Conservation (phyloP, 2,113 vertebrate genomes). For the Channa argus region DNA sequence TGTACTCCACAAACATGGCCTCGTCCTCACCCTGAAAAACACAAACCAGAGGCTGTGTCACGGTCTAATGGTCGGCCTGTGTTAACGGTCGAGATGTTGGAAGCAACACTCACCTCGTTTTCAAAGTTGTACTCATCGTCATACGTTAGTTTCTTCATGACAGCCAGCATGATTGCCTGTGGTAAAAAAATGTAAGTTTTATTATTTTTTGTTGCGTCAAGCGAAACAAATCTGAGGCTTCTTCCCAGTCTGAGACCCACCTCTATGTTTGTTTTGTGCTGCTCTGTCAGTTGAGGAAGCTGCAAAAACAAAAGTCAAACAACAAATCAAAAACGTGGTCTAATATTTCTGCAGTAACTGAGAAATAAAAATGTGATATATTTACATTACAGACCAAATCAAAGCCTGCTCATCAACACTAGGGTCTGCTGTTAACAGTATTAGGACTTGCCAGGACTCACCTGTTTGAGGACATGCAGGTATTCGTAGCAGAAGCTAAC, state of each 20-base stretch:
- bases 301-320: conserved; percentile 57
- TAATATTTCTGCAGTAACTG: not conserved
- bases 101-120: conserved; percentile 88
- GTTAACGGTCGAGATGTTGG: rapidly evolving
- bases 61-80: no score
- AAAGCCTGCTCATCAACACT: no score
- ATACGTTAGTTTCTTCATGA: conserved; percentile 98
- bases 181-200: not conserved
- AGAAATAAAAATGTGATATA: no score
- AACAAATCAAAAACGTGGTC: not conserved
- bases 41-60: no score
- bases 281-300: conserved; percentile 92
- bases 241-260: conserved; percentile 75
- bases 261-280: conserved; percentile 94
- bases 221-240: no score
- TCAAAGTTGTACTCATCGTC: conserved; percentile 99
- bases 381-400: no score
- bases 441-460: conserved; percentile 65
- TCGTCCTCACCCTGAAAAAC: conserved; percentile 93
- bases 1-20: conserved; percentile 99
- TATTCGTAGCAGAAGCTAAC: conserved; percentile 98
- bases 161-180: conserved; percentile 95
- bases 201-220: no score
- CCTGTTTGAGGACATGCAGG: conserved; percentile 98
- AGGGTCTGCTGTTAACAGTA: no score